phyloP scores from a whole-genome alignment of 92 coral and sea anemone species.

The Phenganax subtilis region DNA sequence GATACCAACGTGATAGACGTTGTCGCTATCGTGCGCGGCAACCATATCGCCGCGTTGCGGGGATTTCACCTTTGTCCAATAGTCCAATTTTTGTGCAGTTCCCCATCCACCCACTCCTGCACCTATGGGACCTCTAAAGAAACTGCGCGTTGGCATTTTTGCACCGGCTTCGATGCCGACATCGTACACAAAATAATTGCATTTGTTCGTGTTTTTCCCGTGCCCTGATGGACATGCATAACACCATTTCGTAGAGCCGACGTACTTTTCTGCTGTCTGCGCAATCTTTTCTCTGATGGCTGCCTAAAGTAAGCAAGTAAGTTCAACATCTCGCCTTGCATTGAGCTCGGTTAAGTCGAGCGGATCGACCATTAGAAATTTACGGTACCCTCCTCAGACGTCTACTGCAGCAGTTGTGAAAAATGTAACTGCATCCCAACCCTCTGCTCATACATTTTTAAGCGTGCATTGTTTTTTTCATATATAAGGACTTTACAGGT shows the following conservation, averaged over 20 bases:
- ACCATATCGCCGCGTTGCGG: slow-evolving; percentile 39
- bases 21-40: slow-evolving; percentile 3
- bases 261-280: slow-evolving; percentile 25
- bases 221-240: slow-evolving; percentile 32
- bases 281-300: slow-evolving; percentile 23
- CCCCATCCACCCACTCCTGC: slow-evolving; percentile 47
- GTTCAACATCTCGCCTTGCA: no score
- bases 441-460: no score
- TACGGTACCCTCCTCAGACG: no score
- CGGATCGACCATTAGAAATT: no score
- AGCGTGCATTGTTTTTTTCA: no score
- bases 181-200: slow-evolving; percentile 46
- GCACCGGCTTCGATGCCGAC: slow-evolving; percentile 47
- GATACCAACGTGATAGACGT: slow-evolving; percentile 43
- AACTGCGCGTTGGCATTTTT: slow-evolving; percentile 40
- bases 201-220: slow-evolving; percentile 37
- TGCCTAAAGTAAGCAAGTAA: neutral
- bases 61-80: slow-evolving; percentile 26
- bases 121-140: slow-evolving; percentile 25
- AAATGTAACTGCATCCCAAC: no score
- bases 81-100: neutral
- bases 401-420: no score
- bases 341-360: no score
- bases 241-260: slow-evolving; percentile 43
- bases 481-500: no score